Evolutionary conservation across 2,888 invertebrate species (phyloP).

Genomic region (Dolichomitus sp.): DNA sequence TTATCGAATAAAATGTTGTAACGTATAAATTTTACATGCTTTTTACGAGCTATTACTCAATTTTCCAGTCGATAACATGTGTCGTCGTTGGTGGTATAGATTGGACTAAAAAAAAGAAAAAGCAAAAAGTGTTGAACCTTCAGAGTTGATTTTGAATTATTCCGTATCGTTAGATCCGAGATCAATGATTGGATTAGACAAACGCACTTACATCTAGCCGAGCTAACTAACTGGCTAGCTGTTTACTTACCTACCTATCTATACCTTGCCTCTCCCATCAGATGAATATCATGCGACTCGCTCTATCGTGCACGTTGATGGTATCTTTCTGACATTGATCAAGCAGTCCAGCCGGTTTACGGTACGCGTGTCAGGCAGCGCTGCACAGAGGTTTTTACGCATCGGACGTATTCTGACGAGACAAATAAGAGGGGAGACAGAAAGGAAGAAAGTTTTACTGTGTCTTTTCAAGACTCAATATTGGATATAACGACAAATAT

Average conservation of each 20-base stretch:
- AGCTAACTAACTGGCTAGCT: constrained; percentile 4
- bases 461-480: constrained; percentile 19
- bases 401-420: constrained; percentile 1
- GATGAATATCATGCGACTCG: constrained; percentile 48
- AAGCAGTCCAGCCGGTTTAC: constrained; percentile 57
- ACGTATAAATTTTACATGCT: constrained; percentile 24
- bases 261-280: constrained; percentile 15
- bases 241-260: not conserved
- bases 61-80: constrained; percentile 44
- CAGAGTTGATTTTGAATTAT: constrained; percentile 41
- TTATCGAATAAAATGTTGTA: constrained; percentile 51
- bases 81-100: not conserved
- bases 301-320: constrained; percentile 57
- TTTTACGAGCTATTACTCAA: constrained; percentile 33
- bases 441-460: constrained; percentile 13
- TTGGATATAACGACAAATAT: constrained; percentile 15
- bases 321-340: constrained; percentile 64
- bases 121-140: constrained; percentile 1
- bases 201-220: constrained; percentile 42
- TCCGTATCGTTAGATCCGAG: constrained; percentile 58
- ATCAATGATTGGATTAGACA: constrained; percentile 61
- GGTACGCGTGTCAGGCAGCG: constrained; percentile 1
- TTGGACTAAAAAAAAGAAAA: constrained; percentile 3
- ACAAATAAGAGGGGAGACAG: constrained; percentile 7
- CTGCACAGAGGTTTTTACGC: not conserved